These are phyloP conservation scores for Rattus rattus DNA, from an alignment of 2,113 vertebrate genomes.

Conservation along the genomic window DNA sequence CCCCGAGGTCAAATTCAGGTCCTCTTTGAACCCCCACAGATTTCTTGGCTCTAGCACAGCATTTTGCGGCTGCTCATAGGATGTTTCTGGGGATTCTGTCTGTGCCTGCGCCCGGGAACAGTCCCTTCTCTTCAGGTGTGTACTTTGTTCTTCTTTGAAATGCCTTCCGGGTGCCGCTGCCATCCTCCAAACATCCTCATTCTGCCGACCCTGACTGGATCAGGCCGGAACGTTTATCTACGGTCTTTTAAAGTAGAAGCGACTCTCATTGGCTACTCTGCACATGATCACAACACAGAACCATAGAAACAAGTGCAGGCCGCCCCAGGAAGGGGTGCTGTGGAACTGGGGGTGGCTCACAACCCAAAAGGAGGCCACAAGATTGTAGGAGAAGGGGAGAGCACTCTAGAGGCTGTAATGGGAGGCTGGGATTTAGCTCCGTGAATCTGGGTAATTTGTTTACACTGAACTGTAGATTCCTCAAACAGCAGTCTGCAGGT, in stretches of 20 bases:
- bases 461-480: background rate
- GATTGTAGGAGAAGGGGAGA: accelerated
- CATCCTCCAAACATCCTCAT: slow-evolving; percentile 64
- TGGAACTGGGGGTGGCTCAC: too few species aligned
- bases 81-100: slow-evolving; percentile 75
- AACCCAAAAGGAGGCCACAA: background rate
- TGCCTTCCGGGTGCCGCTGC: slow-evolving; percentile 52
- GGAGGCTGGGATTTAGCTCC: background rate
- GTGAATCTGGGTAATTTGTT: background rate
- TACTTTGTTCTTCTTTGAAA: slow-evolving; percentile 77
- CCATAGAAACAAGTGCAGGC: background rate
- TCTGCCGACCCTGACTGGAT: slow-evolving; percentile 60
- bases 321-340: background rate
- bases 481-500: background rate
- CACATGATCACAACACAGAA: background rate
- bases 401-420: background rate
- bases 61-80: slow-evolving; percentile 73
- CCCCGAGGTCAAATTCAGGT: slow-evolving; percentile 76
- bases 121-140: slow-evolving; percentile 78
- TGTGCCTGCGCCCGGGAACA: slow-evolving; percentile 80
- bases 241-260: slow-evolving; percentile 42
- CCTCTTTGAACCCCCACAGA: slow-evolving; percentile 75
- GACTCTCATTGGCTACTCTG: background rate
- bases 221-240: slow-evolving; percentile 43
- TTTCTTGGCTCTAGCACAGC: slow-evolving; percentile 79